Evolutionary conservation across 2,797 vertebrate genomes (phyloP).

Genomic region (Scarus forsteni): DNA sequence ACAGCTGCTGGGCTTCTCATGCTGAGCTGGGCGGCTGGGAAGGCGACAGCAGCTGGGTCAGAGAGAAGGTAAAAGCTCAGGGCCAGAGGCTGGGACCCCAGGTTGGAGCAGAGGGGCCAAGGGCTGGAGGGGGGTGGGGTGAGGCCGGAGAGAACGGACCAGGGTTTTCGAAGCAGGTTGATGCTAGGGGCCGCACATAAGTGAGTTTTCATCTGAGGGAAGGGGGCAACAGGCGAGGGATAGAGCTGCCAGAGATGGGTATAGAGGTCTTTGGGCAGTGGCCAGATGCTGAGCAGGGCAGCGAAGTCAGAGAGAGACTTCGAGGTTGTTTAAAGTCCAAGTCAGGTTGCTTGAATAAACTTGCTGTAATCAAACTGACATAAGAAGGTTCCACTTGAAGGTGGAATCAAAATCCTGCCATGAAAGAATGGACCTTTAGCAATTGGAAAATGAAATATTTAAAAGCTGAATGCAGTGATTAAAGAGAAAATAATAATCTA

Average conservation of each 20-base stretch:
- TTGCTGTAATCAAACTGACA: not conserved
- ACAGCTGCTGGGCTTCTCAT: conserved; percentile 87
- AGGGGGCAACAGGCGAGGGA: conserved; percentile 48
- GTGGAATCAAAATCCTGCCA: not conserved
- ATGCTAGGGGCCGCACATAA: conserved; percentile 28
- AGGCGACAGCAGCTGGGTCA: conserved; percentile 80
- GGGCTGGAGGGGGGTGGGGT: not conserved
- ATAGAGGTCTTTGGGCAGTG: conserved; percentile 35
- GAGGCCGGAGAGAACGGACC: conserved; percentile 11
- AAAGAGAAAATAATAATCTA: no score
- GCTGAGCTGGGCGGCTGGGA: conserved; percentile 80
- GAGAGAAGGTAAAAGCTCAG: conserved; percentile 63
- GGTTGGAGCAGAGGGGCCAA: conserved; percentile 29
- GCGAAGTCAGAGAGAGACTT: conserved; percentile 50
- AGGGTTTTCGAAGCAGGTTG: conserved; percentile 14
- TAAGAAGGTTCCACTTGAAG: not conserved
- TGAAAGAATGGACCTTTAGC: no score
- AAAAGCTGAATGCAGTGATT: no score
- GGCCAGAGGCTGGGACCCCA: conserved; percentile 63
- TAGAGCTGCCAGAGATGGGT: conserved; percentile 50
- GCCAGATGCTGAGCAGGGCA: conserved; percentile 62
- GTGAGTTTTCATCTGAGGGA: conserved; percentile 39
- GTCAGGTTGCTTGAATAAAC: conserved; percentile 15
- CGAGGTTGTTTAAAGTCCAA: conserved; percentile 38
- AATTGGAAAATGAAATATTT: no score